These are phyloP conservation scores for Gortyna flavago DNA, from an alignment of 2,888 invertebrate species.

Conservation along the genomic window DNA sequence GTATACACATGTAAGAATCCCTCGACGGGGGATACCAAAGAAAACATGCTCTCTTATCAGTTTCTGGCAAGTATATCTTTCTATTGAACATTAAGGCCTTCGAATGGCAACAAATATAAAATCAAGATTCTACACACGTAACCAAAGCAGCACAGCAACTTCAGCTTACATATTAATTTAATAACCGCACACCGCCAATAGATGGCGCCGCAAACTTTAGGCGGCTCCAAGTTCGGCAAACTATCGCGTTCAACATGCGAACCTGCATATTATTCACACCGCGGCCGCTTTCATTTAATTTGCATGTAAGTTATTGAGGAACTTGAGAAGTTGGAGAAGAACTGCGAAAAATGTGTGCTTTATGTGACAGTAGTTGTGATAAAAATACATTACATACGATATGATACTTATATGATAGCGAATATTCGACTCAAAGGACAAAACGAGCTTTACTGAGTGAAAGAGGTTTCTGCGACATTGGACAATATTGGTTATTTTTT, in stretches of 20 bases:
- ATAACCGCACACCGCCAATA: slow-evolving; percentile 44
- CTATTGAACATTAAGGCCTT: not conserved
- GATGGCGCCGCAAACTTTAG: slow-evolving; percentile 44
- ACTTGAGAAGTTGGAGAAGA: slow-evolving; percentile 26
- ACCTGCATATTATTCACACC: slow-evolving; percentile 58
- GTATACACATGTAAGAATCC: not conserved
- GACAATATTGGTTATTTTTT: not conserved
- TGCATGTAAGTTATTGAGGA: slow-evolving; percentile 40
- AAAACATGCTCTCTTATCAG: not conserved
- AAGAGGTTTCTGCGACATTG: not conserved
- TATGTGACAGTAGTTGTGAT: not conserved
- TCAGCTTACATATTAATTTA: slow-evolving; percentile 31
- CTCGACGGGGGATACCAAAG: not conserved
- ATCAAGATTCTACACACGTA: slow-evolving; percentile 8
- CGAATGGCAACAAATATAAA: not conserved
- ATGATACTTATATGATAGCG: not conserved
- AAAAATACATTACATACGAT: not conserved
- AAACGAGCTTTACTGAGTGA: not conserved
- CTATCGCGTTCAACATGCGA: slow-evolving; percentile 30
- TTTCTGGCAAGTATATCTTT: too few species aligned
- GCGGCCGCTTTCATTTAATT: slow-evolving; percentile 54
- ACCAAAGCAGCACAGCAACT: slow-evolving; percentile 20
- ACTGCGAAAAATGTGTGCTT: not conserved
- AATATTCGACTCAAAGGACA: too few species aligned
- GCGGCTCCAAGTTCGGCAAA: slow-evolving; percentile 31